Evolutionary conservation across 1,140 invertebrate species (phyloP).

Genomic region (Dendroctonus valens): DNA sequence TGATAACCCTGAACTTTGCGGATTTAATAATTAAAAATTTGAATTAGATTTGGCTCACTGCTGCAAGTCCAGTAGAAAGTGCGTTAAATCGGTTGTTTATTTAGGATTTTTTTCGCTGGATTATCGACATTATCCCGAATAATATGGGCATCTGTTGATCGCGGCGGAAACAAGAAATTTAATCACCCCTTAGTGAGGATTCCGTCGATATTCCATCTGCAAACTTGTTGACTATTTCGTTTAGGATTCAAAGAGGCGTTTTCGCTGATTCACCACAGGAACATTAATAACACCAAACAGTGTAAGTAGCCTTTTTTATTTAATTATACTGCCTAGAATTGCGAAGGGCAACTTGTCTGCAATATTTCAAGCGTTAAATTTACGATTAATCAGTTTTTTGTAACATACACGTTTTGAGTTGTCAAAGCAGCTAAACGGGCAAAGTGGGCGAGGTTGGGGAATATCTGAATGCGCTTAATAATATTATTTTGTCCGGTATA

Average conservation of each 20-base stretch:
- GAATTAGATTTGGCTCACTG: too few species aligned
- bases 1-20: too few species aligned
- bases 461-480: constrained; percentile 3
- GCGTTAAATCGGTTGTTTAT: too few species aligned
- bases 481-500: constrained; percentile 2
- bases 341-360: constrained; percentile 37
- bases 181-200: too few species aligned
- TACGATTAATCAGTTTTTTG: constrained; percentile 36
- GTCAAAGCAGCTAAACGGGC: constrained; percentile 18
- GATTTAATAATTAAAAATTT: too few species aligned
- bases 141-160: too few species aligned
- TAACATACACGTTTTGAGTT: background rate
- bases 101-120: too few species aligned
- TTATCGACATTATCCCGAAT: too few species aligned
- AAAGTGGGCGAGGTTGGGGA: constrained; percentile 15
- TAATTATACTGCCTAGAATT: constrained; percentile 34
- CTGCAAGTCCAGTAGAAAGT: too few species aligned
- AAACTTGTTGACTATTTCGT: constrained; percentile 29
- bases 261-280: constrained; percentile 24
- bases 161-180: too few species aligned
- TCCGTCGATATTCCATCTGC: too few species aligned
- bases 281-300: constrained; percentile 35
- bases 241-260: constrained; percentile 10
- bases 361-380: constrained; percentile 34
- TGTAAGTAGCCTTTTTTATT: constrained; percentile 31